Conservation (phyloP, 2,797 vertebrate species). For the Sebastes paucispinis region DNA sequence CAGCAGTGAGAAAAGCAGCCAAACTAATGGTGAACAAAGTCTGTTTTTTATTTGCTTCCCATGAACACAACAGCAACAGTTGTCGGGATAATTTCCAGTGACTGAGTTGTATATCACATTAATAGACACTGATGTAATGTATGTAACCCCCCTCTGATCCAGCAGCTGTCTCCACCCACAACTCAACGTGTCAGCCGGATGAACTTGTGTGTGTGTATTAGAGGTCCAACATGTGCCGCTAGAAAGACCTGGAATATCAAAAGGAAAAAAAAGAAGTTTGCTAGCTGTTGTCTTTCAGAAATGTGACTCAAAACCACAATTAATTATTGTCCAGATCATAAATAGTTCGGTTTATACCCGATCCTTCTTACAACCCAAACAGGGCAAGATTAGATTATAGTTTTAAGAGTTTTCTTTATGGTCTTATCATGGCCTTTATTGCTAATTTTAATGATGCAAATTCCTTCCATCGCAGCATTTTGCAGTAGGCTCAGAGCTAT, state of each 20-base stretch:
- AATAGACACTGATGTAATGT: slow-evolving; percentile 61
- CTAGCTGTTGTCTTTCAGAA: not conserved
- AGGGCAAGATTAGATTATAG: not conserved
- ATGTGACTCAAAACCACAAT: not conserved
- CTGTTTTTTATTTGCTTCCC: slow-evolving; percentile 44
- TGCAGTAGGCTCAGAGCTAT: not conserved
- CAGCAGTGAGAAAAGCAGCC: not conserved
- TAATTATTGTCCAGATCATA: not conserved
- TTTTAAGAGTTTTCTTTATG: not conserved
- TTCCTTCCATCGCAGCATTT: not conserved
- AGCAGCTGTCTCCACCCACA: slow-evolving; percentile 50
- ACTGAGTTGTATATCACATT: slow-evolving; percentile 18
- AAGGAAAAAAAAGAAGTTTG: not conserved
- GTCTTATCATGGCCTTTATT: not conserved
- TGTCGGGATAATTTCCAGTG: slow-evolving; percentile 21
- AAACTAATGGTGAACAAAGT: slow-evolving; percentile 38
- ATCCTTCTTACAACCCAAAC: not conserved
- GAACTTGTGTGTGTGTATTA: not conserved
- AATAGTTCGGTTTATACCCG: not conserved
- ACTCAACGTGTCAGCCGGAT: slow-evolving; percentile 14
- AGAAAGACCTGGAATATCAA: not conserved
- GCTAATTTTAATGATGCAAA: not conserved
- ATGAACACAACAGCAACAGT: slow-evolving; percentile 8
- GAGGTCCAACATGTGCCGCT: not conserved
- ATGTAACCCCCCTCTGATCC: slow-evolving; percentile 36